Evolutionary conservation across 2,113 vertebrate genomes (phyloP), one percentile per base, ranked within the genome.

Genomic region (Pteropus alecto): DNA sequence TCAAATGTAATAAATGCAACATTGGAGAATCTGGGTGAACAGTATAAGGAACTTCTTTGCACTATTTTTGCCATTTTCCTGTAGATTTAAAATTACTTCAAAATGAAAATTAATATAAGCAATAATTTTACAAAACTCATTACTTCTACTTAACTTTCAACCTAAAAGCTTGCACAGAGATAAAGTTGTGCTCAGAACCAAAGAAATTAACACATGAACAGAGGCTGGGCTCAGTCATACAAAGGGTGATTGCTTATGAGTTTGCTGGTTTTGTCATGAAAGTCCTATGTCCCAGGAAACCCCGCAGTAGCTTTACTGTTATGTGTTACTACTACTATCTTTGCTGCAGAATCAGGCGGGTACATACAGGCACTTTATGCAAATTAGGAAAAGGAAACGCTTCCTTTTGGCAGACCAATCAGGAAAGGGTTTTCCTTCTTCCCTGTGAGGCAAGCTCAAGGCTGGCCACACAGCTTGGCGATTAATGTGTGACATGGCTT

Each of bases 31-130:
- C 18, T 33, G 28, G 51, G 22, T 46, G 43, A 91, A 73, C 6
- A 63, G 8, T 33, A n/a, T 38, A 24, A 58, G 46, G 24, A 18
- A 83, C 35, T 33, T 95, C 38, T 81, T 70, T 94, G 63, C 67
- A 67, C 38, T 10, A 56, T 81, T 74, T 89, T 94, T 74, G 82
- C 21, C 51, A 76, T 67, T 38, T 87, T 76, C 70, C 33, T 77
- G 6, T 76, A 58, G 24, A 12, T 60, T 61, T 13, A 26, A 87
- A 92, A 70, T 77, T 35, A 83, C 48, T 77, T 92, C 43, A 83
- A 71, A 83, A 56, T 83, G 35, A 51, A 91, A 65, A 56, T 38
- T 19, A 86, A 63, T 60, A 60, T 33, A 56, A 87, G 4, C 63
- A 87, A 22, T 58, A 77, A 88, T n/a, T 41, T 26, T 68, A 46